Percentiles rank a stretch among this genome's conserved stretches.
These are phyloP conservation scores for Ascidia mentula DNA, from an alignment of 23 tunicate genomes.

Conservation along the genomic window DNA sequence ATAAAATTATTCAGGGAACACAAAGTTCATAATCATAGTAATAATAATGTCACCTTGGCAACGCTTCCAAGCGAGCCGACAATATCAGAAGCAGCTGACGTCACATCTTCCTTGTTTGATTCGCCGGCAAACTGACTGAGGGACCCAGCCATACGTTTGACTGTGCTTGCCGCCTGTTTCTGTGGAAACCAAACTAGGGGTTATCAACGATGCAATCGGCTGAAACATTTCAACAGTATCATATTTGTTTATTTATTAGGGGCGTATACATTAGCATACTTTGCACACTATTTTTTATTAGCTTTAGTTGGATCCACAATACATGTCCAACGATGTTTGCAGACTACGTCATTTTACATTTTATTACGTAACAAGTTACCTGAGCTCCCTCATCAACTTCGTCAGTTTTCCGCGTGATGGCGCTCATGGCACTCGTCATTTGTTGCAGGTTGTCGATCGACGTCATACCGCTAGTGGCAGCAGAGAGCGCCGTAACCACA, in stretches of 20 bases:
- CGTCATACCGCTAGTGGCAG: slow-evolving; percentile 79
- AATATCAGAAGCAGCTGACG: slow-evolving; percentile 73
- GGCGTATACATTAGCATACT: too few relatives aligned
- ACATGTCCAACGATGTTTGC: too few relatives aligned
- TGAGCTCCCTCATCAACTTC: slow-evolving; percentile 65
- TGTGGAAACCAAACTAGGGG: not conserved
- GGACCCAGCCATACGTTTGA: slow-evolving; percentile 64
- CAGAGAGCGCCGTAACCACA: slow-evolving; percentile 68
- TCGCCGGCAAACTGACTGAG: slow-evolving; percentile 63
- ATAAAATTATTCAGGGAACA: too few relatives aligned
- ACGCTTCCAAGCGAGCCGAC: slow-evolving; percentile 95
- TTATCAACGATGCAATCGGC: too few relatives aligned
- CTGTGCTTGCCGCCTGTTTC: slow-evolving; percentile 69
- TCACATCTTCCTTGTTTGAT: slow-evolving; percentile 81
- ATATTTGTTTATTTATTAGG: not conserved
- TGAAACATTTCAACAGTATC: too few relatives aligned
- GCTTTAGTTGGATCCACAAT: too few relatives aligned
- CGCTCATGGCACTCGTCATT: slow-evolving; percentile 94
- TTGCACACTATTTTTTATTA: too few relatives aligned
- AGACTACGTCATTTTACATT: too few relatives aligned
- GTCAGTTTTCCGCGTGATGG: slow-evolving; percentile 77
- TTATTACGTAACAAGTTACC: too few relatives aligned
- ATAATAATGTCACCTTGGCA: slow-evolving; percentile 90
- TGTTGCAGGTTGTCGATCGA: slow-evolving; percentile 90
- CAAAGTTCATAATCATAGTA: too few relatives aligned